Evolutionary conservation across 2,113 vertebrate species (phyloP), one percentile per base, ranked within the genome.

Genomic region (Isichthys henryi): DNA sequence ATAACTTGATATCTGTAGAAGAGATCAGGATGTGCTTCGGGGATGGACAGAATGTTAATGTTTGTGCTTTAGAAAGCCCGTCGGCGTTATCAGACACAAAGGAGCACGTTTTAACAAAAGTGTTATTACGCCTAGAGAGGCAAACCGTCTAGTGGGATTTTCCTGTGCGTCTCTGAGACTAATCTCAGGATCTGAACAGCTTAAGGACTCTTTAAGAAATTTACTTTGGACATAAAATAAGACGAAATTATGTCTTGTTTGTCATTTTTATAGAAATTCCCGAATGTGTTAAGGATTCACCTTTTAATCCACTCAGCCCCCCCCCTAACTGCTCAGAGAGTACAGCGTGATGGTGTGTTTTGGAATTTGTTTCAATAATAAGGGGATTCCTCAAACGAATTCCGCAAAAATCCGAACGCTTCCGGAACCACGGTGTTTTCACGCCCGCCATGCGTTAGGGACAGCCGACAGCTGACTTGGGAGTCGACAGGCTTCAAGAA

Each of bases 1-100:
- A 74, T 56, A n/a, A 89, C 50, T 87, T 87, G 17, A 77, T 48
- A 70, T 84, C 83, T 23, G 89, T 43, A 27, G 53, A 27, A 89
- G 45, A 46, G 56, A 66, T 86, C 82, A 13, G 23, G n/a, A 11
- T 70, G 17, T 23, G 23, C 82, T 49, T 80, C 1, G 2, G 35
- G n/a, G 4, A 35, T 35, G 45, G 87, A 43, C 62, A 27, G 83
- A 21, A 49, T 86, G n/a, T 86, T 31, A 86, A 86, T 86, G n/a
- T 31, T 50, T 48, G 17, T 49, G 48, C 46, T 86, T 48, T n/a
- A 48, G n/a, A 86, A 86, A 49, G 23, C 23, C 83, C 5, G 21
- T 86, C 21, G 2, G 83, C 11, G 1, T 46, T 50, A 31, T 13
- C 21, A 17, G 48, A 13, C 46, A 48, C 39, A 23, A 6, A n/a